Percentiles rank a stretch among this genome's conserved stretches.
Conservation (phyloP, 2,888 invertebrate species). For the Cremastinae sp. region DNA sequence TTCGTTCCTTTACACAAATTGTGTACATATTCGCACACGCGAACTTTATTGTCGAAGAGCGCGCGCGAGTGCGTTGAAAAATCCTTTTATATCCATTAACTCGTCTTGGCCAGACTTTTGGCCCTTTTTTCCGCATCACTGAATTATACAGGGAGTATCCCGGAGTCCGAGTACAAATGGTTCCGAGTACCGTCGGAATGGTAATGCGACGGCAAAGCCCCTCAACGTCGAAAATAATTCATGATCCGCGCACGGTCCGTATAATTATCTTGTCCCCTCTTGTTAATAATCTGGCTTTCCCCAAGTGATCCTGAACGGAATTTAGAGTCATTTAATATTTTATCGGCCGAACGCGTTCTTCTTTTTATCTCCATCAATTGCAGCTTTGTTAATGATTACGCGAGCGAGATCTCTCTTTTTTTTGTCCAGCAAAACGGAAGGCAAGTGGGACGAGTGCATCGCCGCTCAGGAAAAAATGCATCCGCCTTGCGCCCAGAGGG, state of each 20-base stretch:
- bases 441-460: slow-evolving; percentile 93
- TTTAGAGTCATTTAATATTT: no score
- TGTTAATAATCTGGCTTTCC: no score
- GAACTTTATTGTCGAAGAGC: no score
- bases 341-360: slow-evolving; percentile 34
- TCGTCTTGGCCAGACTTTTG: no score
- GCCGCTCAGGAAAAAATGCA: slow-evolving; percentile 94
- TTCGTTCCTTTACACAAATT: slow-evolving; percentile 32
- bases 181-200: slow-evolving; percentile 59
- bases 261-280: no score
- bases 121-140: slow-evolving; percentile 44
- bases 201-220: slow-evolving; percentile 65
- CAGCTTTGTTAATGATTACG: no score
- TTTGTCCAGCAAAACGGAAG: slow-evolving; percentile 89
- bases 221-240: slow-evolving; percentile 50
- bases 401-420: no score
- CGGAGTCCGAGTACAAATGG: no score
- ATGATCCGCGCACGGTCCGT: no score
- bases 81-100: slow-evolving; percentile 26
- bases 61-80: slow-evolving; percentile 6
- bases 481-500: slow-evolving; percentile 92
- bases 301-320: no score
- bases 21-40: slow-evolving; percentile 27
- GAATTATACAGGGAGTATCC: no score
- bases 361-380: slow-evolving; percentile 14